Evolutionary conservation across 2,888 invertebrate genomes (phyloP).

Genomic region (Plebejus anna): DNA sequence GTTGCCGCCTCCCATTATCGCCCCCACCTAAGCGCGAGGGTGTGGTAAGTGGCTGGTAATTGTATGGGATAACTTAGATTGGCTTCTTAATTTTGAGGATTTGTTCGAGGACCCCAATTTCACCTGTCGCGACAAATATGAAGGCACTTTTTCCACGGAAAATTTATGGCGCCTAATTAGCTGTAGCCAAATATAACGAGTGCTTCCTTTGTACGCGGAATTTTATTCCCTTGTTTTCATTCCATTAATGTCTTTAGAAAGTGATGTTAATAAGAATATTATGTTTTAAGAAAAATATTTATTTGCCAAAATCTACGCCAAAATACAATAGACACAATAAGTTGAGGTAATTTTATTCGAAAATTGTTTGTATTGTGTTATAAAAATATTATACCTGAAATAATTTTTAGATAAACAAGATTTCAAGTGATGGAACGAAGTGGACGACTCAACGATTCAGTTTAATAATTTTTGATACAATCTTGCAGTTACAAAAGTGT

Average conservation of each 20-base stretch:
- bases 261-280: not conserved
- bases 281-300: not conserved
- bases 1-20: conserved; percentile 58
- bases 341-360: no score
- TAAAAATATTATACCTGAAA: no score
- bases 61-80: conserved; percentile 78
- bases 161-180: conserved; percentile 1
- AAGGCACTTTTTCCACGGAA: not conserved
- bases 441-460: no score
- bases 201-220: not conserved
- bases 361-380: no score
- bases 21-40: conserved; percentile 55
- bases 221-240: not conserved
- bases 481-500: no score
- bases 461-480: no score
- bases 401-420: no score
- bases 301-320: not conserved
- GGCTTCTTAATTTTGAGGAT: conserved; percentile 67
- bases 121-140: conserved; percentile 3
- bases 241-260: not conserved
- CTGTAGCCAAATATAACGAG: not conserved
- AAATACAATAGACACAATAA: not conserved
- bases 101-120: conserved; percentile 23
- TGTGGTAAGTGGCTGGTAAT: conserved; percentile 72
- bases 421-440: no score